Evolutionary conservation across 1,140 invertebrate species (phyloP), one percentile per base, ranked within the genome.

Genomic region (Phymorhynchus buccinoides): DNA sequence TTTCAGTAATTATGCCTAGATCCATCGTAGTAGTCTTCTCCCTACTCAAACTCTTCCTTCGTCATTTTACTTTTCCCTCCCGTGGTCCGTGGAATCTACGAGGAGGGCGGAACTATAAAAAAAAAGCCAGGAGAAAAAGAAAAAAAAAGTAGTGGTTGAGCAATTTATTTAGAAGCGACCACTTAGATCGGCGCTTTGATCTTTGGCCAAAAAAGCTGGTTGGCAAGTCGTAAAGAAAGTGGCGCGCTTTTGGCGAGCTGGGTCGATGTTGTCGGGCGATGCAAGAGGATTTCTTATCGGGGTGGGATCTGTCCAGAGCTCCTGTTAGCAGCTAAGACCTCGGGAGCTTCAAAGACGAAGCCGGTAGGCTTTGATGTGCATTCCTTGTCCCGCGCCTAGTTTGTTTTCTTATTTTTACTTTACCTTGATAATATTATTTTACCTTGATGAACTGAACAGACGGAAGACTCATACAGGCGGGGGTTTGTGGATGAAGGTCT

Each of bases 201-300:
- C 73, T 75, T 75, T 75, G 35, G 73, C 73, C 39, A 75, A 75
- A 73, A 73, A 75, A 75, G 73, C 73, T 75, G 39, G 73, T 75
- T 75, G 35, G 73, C 73, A 41, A 37, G 37, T 75, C 73, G 73
- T 75, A 75, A 75, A 75, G 73, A 75, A 75, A 41, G 73, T 41
- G 37, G 73, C 37, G 35, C 73, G 73, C 73, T 75, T 75, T 75
- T 75, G 73, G 73, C 73, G 73, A 27, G 32, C 30, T 71, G 73
- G 73, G 73, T 75, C 73, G 73, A 75, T 75, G 35, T 75, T 41
- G 73, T 75, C 37, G 37, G 35, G 27, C 73, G 18, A 41, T 75
- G 73, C 73, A 75, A 37, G 32, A 75, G 73, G 73, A 75, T 37
- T 37, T 75, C 73, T 75, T 75, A 75, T 75, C 73, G 27, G 32